These are phyloP conservation scores for Centropus bengalensis DNA, from an alignment of 2,113 vertebrate species.

Conservation along the genomic window DNA sequence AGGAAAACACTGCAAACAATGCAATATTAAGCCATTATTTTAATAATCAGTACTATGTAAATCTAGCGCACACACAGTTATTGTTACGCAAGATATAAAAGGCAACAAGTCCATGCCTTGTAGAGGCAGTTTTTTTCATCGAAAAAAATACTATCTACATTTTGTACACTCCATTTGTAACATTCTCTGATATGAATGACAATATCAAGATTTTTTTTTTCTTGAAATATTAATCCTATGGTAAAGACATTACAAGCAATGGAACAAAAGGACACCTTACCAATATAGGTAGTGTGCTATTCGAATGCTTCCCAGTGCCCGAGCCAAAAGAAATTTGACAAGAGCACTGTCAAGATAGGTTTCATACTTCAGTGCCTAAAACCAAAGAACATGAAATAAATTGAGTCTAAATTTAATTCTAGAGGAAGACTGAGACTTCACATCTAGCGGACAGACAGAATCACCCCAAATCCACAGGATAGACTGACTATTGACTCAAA, in stretches of 20 bases:
- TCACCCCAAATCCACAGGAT: neutral
- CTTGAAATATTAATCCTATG: neutral
- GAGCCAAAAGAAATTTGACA: slow-evolving; percentile 89
- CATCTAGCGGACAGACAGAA: neutral
- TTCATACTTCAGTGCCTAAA: slow-evolving; percentile 93
- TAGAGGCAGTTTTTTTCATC: neutral
- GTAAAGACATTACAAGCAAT: neutral
- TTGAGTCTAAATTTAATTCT: neutral
- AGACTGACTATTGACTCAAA: neutral
- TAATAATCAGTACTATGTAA: neutral
- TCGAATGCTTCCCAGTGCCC: slow-evolving; percentile 90
- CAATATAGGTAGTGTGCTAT: slow-evolving; percentile 94
- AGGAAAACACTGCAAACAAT: neutral
- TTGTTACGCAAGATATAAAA: neutral
- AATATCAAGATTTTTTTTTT: neutral
- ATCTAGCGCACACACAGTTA: neutral
- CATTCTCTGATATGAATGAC: neutral
- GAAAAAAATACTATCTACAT: neutral
- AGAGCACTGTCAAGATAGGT: slow-evolving; percentile 91
- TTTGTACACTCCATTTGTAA: neutral
- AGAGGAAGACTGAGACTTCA: neutral
- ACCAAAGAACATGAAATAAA: neutral
- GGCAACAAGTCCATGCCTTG: neutral
- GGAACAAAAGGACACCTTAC: slow-evolving; percentile 75
- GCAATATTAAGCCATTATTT: neutral